Percentiles rank a stretch among this genome's conserved stretches.
Evolutionary conservation across 2,797 vertebrate species (phyloP).

Genomic region (Dermochelys coriacea): DNA sequence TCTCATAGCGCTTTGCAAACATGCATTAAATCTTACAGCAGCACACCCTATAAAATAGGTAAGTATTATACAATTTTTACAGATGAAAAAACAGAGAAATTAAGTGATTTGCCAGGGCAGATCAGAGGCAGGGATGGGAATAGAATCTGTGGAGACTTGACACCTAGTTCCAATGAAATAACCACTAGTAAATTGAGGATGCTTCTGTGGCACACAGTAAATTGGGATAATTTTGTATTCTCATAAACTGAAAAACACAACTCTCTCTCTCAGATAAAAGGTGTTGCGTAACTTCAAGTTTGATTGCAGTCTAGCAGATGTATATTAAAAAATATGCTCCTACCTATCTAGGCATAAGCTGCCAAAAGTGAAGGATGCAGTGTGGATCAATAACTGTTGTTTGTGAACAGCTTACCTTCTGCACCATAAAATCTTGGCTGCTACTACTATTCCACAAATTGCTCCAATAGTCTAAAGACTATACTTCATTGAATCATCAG

Average conservation of each 20-base stretch:
- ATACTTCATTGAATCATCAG: background rate
- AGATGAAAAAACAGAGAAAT: background rate
- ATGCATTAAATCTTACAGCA: background rate
- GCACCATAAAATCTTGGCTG: background rate
- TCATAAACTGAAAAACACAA: background rate
- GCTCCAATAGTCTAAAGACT: background rate
- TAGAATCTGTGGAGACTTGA: background rate
- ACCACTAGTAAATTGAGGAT: background rate
- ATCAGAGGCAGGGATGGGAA: background rate
- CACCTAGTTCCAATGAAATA: fast-evolving
- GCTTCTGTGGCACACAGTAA: background rate
- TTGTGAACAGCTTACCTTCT: background rate
- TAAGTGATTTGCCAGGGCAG: background rate
- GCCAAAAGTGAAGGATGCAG: background rate
- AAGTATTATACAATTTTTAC: background rate
- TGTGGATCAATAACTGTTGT: background rate
- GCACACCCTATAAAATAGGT: background rate
- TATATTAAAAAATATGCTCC: background rate
- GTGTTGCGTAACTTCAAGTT: background rate
- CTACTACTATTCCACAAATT: background rate
- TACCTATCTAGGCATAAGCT: background rate
- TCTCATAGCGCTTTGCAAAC: background rate
- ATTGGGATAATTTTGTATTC: background rate
- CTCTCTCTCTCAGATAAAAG: background rate
- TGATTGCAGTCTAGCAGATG: background rate